Conservation (phyloP, 2,797 vertebrate species). For the Poecilia picta region DNA sequence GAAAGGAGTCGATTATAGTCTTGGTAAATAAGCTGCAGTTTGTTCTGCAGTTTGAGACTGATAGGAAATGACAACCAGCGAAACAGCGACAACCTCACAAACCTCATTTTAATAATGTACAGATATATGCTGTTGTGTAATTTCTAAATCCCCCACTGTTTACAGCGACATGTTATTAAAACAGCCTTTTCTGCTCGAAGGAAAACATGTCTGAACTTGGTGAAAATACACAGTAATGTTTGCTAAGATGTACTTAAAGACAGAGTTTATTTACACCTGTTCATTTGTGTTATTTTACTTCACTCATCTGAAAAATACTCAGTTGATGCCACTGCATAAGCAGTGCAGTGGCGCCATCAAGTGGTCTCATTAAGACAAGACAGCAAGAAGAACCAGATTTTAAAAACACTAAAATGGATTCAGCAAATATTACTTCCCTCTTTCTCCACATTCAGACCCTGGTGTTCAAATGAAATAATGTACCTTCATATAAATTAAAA, state of each 20-base stretch:
- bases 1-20: neutral
- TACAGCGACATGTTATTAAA: neutral
- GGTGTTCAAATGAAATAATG: neutral
- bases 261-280: neutral
- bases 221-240: neutral
- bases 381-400: neutral
- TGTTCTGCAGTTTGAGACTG: neutral
- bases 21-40: neutral
- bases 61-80: neutral
- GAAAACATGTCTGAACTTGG: neutral
- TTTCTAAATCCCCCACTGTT: no score
- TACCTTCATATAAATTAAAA: neutral
- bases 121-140: neutral
- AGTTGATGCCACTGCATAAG: neutral
- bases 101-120: neutral
- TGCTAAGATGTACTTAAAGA: neutral
- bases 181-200: neutral
- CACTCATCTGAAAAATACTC: neutral
- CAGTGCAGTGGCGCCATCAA: neutral
- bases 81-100: neutral
- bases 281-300: neutral
- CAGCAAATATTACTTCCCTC: neutral
- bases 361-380: neutral
- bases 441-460: neutral
- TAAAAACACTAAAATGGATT: neutral